Conservation (phyloP, 2,797 vertebrate genomes). For the Nasua narica region DNA sequence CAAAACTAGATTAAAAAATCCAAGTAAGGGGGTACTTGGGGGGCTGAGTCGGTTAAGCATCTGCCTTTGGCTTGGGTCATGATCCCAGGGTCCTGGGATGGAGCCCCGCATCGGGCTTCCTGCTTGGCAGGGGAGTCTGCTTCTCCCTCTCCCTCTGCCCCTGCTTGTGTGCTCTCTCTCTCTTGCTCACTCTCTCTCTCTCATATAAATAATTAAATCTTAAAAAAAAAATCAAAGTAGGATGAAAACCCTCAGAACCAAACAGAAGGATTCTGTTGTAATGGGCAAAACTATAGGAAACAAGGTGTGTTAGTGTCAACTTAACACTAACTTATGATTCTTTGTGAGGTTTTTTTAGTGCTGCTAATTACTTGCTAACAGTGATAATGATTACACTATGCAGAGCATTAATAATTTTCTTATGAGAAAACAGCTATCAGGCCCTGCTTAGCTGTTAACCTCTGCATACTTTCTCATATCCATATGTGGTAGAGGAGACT, state of each 20-base stretch:
- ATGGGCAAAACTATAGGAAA: neutral
- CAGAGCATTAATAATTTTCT: neutral
- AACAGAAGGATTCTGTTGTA: neutral
- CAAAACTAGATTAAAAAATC: slow-evolving; percentile 17
- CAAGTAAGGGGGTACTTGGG: neutral
- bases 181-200: too few species aligned
- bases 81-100: too few species aligned
- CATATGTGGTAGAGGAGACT: neutral
- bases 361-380: neutral
- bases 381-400: neutral
- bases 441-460: neutral
- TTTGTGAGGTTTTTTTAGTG: neutral
- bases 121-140: too few species aligned
- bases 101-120: too few species aligned
- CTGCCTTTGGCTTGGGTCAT: too few species aligned
- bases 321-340: neutral
- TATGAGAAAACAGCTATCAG: neutral
- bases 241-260: slow-evolving; percentile 12
- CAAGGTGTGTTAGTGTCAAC: neutral
- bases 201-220: too few species aligned
- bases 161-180: too few species aligned
- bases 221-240: neutral
- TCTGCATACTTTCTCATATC: neutral
- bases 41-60: too few species aligned
- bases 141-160: too few species aligned